Percentiles rank a stretch among this genome's conserved stretches.
Evolutionary conservation across 2,888 invertebrate genomes (phyloP).

Genomic region (Cyclophora albipunctata): DNA sequence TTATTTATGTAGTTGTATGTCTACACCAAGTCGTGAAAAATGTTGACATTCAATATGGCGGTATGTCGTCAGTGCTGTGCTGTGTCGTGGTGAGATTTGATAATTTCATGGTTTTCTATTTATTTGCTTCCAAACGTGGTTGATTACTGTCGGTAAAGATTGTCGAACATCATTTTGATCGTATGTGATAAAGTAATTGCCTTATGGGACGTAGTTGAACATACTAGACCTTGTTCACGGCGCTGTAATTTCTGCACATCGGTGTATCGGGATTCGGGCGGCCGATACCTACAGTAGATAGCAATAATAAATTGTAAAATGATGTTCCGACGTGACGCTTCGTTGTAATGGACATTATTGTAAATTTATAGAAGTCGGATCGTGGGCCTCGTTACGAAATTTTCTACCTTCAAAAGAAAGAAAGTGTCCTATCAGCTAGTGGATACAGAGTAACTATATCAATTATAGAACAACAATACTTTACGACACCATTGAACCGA

Average conservation of each 20-base stretch:
- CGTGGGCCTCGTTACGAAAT: slow-evolving; percentile 14
- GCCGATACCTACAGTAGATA: slow-evolving; percentile 52
- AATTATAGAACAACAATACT: slow-evolving; percentile 49
- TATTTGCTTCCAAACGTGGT: slow-evolving; percentile 37
- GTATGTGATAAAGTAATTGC: slow-evolving; percentile 31
- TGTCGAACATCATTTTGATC: slow-evolving; percentile 25
- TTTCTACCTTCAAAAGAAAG: slow-evolving; percentile 24
- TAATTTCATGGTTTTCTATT: slow-evolving; percentile 50
- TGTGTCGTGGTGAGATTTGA: slow-evolving; percentile 93
- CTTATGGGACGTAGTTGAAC: slow-evolving; percentile 24
- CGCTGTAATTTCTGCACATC: slow-evolving; percentile 51
- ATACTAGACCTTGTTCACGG: slow-evolving; percentile 30
- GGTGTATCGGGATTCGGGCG: slow-evolving; percentile 48
- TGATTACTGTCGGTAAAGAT: slow-evolving; percentile 28
- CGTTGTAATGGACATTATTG: slow-evolving; percentile 31
- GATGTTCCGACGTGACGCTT: slow-evolving; percentile 36
- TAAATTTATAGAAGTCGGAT: slow-evolving; percentile 7
- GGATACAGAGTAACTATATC: slow-evolving; percentile 37
- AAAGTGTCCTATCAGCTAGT: slow-evolving; percentile 52
- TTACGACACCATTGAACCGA: slow-evolving; percentile 48
- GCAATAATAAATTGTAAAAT: slow-evolving; percentile 52
- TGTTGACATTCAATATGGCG: slow-evolving; percentile 94
- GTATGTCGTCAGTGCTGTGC: slow-evolving; percentile 97
- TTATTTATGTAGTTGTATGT: slow-evolving; percentile 33
- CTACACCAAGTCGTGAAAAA: slow-evolving; percentile 58